A percentile compares a stretch with the other conserved stretches of the same genome.
phyloP scores from a whole-genome alignment of 1,140 invertebrate genomes.

The Pseudomyrmex sp. region DNA sequence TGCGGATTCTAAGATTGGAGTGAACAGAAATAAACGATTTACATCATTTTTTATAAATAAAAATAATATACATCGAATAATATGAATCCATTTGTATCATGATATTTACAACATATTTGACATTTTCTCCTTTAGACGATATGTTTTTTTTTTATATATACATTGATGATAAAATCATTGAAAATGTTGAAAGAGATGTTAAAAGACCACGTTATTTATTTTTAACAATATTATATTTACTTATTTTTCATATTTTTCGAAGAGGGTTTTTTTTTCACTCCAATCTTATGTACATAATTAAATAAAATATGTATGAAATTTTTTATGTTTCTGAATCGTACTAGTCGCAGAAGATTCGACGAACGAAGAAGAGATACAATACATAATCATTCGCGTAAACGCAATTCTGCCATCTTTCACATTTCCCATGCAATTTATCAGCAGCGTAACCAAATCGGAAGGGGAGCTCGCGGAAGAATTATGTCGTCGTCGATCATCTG shows the following conservation, averaged over 20 bases:
- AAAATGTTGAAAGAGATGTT: too few relatives aligned
- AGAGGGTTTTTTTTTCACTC: background rate
- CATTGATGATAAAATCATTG: background rate
- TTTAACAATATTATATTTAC: background rate
- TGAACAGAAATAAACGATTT: background rate
- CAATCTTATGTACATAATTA: background rate
- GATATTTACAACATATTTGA: too few relatives aligned
- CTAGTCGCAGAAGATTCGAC: background rate
- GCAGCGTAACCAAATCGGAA: conserved; percentile 37
- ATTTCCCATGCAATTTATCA: conserved; percentile 32
- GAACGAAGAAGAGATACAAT: conserved; percentile 18
- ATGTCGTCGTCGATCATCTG: conserved; percentile 14
- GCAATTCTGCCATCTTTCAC: conserved; percentile 25
- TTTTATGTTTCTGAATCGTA: background rate
- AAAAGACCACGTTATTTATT: too few relatives aligned
- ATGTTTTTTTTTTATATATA: background rate
- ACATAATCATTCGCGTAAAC: conserved; percentile 17
- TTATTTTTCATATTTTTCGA: background rate
- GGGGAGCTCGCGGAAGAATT: conserved; percentile 42
- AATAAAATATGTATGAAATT: background rate
- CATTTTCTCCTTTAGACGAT: background rate
- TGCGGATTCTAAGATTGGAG: background rate
- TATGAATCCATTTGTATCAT: too few relatives aligned
- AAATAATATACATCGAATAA: too few relatives aligned
- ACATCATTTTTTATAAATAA: conserved; percentile 3